Evolutionary conservation across 2,113 vertebrate species (phyloP).

Genomic region (Chaetorhynchus papuensis): DNA sequence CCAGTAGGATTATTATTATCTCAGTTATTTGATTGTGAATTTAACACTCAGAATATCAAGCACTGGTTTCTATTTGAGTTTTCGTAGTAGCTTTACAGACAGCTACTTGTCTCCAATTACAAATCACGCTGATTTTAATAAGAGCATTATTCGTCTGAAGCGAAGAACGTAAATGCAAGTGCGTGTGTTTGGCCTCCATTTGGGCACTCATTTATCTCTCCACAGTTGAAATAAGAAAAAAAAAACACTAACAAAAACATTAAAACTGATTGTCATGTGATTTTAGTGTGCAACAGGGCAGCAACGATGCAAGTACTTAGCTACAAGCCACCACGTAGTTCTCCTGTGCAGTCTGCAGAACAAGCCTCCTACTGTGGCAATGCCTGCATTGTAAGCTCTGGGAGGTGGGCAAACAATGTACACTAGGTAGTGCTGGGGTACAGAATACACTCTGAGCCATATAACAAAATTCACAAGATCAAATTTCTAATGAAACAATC

Average conservation of each 20-base stretch:
- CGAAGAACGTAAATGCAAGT: background rate
- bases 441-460: background rate
- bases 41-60: background rate
- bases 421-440: background rate
- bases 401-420: background rate
- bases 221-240: background rate
- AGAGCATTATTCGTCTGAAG: background rate
- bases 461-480: background rate
- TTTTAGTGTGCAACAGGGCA: background rate
- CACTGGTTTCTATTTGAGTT: background rate
- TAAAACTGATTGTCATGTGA: background rate
- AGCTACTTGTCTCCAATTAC: background rate
- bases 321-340: background rate
- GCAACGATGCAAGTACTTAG: background rate
- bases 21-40: background rate
- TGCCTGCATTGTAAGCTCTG: background rate
- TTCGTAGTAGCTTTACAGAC: background rate
- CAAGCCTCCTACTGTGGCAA: background rate
- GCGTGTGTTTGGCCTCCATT: background rate
- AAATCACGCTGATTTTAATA: background rate
- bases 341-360: background rate
- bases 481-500: background rate
- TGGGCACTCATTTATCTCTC: background rate
- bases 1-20: background rate
- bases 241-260: background rate